Base-by-base conservation (phyloP, 2,797 vertebrate species). In the Centroberyx gerrardi region DNA sequence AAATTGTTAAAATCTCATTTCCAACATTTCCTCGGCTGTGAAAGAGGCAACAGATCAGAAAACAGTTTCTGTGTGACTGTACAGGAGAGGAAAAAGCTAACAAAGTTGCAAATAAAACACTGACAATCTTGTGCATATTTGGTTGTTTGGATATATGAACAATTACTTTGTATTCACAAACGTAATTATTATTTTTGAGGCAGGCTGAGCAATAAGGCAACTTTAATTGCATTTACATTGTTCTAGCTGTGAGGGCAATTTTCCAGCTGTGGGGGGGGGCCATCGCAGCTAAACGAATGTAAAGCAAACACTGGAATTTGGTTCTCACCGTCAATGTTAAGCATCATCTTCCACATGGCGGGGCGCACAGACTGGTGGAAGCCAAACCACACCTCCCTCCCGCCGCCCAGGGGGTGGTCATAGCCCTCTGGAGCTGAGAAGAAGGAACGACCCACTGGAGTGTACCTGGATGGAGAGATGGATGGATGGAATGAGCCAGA, bases 311-410 rank as follows among this genome's bases (percentile, higher is more conserved):
- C 33, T 4, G 14, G 5, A 52, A 58, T 54, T 40, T 14, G 29
- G 27, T 10, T 64, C 96, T 96, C 78, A 99, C 98, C 98, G 76
- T 99, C 98, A n/a, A 99, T 99, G 92, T 99, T 99, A 56, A 99
- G 97, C 98, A 99, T 99, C 98, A 99, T 99, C 94, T 99, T 99
- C 98, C 98, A 99, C 98, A 99, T 99, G 91, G 98, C 98, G 71
- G 98, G 98, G 22, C 98, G 95, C 78, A 99, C 98, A 27, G 98
- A 99, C 61, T 99, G 98, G 91, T 99, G 98, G 92, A 99, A 99
- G 53, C 98, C 98, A 82, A 99, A 99, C 98, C 98, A 99, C 66
- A 99, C 98, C 93, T 99, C 98, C 90, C 98, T 96, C 58, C 98
- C 98, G 0, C 98, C 98, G 53, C 98, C 98, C 79, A 99, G 89